These are phyloP conservation scores for Coendou prehensilis DNA, from an alignment of 2,797 vertebrate genomes.

Conservation along the genomic window DNA sequence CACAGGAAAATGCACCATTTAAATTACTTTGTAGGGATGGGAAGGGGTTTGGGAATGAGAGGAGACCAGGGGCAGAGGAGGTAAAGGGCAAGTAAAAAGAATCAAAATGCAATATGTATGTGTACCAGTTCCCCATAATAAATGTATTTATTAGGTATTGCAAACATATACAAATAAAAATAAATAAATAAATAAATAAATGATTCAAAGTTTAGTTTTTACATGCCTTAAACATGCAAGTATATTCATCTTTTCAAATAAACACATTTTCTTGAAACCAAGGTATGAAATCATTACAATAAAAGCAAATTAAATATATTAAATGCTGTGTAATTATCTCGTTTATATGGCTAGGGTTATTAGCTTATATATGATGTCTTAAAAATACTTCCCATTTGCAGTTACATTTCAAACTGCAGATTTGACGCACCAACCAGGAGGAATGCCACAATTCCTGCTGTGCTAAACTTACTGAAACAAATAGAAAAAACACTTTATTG, in stretches of 20 bases:
- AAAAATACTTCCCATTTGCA: slow-evolving; percentile 87
- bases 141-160: background rate
- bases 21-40: background rate
- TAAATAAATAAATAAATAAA: background rate
- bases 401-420: slow-evolving; percentile 87
- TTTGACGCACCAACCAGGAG: slow-evolving; percentile 87
- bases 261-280: slow-evolving; percentile 78
- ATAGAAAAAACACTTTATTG: slow-evolving; percentile 89
- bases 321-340: slow-evolving; percentile 80
- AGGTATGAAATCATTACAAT: slow-evolving; percentile 82
- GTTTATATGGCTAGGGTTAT: slow-evolving; percentile 85
- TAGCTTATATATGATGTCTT: slow-evolving; percentile 86
- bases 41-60: background rate
- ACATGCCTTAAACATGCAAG: slow-evolving; percentile 54
- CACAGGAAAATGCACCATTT: slow-evolving; percentile 37
- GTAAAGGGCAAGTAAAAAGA: background rate
- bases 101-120: background rate
- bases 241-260: slow-evolving; percentile 73
- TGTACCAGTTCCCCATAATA: background rate
- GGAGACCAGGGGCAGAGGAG: background rate
- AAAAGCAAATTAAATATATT: slow-evolving; percentile 84
- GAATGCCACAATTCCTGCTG: slow-evolving; percentile 88
- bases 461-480: slow-evolving; percentile 92
- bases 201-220: slow-evolving; percentile 1
- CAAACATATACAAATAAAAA: background rate